Conservation (phyloP, 2,888 invertebrate genomes). For the Asteroscopus sphinx region DNA sequence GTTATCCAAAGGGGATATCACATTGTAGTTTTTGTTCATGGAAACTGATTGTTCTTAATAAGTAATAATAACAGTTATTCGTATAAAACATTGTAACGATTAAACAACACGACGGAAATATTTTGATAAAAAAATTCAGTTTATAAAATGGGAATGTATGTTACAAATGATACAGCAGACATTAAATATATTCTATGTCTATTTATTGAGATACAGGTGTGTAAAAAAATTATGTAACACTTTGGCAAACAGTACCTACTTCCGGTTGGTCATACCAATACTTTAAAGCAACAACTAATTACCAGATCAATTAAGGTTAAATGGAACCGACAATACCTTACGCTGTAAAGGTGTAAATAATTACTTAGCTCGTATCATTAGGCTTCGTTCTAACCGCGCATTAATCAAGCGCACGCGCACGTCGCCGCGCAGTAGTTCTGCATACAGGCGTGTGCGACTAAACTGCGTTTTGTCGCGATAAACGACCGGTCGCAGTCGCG, state of each 20-base stretch:
- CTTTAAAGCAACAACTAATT: constrained; percentile 12
- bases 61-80: constrained; percentile 17
- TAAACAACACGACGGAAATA: background rate
- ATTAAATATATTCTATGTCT: too few species aligned
- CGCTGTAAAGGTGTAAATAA: constrained; percentile 19
- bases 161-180: too few species aligned
- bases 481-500: constrained; percentile 5
- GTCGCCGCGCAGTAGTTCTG: constrained; percentile 22
- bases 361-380: constrained; percentile 23
- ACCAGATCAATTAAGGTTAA: constrained; percentile 13
- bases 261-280: constrained; percentile 1
- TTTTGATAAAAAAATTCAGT: background rate
- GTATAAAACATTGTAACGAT: constrained; percentile 5
- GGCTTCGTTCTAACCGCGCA: constrained; percentile 20
- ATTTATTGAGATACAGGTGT: too few species aligned
- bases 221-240: background rate
- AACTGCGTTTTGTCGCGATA: constrained; percentile 36
- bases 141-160: background rate
- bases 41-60: constrained; percentile 9
- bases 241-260: background rate
- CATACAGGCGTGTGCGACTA: constrained; percentile 21
- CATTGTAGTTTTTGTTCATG: constrained; percentile 3
- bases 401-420: constrained; percentile 34
- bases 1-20: constrained; percentile 12
- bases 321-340: constrained; percentile 1